phyloP scores from a whole-genome alignment of 2,113 vertebrate species.

The Datnioides undecimradiatus region DNA sequence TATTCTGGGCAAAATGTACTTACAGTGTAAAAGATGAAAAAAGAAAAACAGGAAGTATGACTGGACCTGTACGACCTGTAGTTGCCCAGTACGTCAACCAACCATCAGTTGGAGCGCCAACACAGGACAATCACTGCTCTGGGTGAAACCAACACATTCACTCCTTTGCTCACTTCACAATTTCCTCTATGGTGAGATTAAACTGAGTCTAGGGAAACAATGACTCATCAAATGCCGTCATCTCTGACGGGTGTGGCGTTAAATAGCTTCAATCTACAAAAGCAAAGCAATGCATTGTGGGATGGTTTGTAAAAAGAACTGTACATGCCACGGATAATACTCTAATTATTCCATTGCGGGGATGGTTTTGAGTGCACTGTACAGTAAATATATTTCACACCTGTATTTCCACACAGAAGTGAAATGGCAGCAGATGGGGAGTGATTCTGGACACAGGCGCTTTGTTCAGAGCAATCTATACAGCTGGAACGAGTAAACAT shows the following conservation, averaged over 20 bases:
- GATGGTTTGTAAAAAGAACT: background rate
- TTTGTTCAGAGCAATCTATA: background rate
- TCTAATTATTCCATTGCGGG: background rate
- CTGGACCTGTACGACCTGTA: too few species aligned
- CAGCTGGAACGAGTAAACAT: background rate
- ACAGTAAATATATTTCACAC: background rate
- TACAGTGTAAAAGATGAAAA: too few species aligned
- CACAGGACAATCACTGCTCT: too few species aligned
- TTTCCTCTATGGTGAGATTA: background rate
- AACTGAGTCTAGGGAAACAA: background rate
- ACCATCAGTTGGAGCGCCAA: too few species aligned
- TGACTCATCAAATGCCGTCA: background rate
- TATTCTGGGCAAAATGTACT: too few species aligned
- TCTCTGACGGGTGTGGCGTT: background rate
- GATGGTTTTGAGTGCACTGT: background rate
- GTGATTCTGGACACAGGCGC: background rate
- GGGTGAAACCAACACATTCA: background rate
- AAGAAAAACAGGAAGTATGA: too few species aligned
- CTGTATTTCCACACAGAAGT: too few species aligned
- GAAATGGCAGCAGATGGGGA: background rate
- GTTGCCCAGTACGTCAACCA: too few species aligned
- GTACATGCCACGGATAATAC: background rate
- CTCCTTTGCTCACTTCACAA: background rate
- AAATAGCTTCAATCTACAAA: background rate
- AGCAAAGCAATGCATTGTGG: background rate